Conservation (phyloP, 2,888 invertebrate genomes). For the Cyaniris semiargus region DNA sequence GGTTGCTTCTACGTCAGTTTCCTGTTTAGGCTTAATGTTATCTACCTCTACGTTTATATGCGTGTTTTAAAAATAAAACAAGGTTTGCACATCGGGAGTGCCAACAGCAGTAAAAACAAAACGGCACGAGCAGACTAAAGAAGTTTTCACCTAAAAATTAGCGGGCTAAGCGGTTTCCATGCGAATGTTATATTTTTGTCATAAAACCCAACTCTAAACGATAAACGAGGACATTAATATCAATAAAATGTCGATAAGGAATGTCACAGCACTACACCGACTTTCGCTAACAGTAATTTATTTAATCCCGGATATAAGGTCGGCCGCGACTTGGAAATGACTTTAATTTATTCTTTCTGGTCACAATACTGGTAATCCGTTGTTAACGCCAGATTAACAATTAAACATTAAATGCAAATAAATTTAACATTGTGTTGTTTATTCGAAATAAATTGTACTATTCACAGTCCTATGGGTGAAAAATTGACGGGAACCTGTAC, state of each 20-base stretch:
- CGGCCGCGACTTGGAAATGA: constrained; percentile 4
- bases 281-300: constrained; percentile 13
- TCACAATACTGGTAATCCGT: constrained; percentile 2
- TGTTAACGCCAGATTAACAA: constrained; percentile 16
- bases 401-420: not conserved
- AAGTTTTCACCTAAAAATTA: not conserved
- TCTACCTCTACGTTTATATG: no score
- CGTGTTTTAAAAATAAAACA: not conserved
- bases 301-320: not conserved
- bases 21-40: not conserved
- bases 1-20: not conserved
- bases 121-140: no score
- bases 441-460: not conserved
- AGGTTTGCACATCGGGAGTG: not conserved
- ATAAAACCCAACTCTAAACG: not conserved
- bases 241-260: constrained; percentile 16
- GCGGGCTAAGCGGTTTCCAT: not conserved
- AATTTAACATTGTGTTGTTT: not conserved
- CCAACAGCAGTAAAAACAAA: not conserved
- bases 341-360: constrained; percentile 13
- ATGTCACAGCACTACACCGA: constrained; percentile 6
- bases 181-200: not conserved
- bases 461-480: not conserved
- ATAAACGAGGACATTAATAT: constrained; percentile 9
- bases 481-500: no score